Evolutionary conservation across 2,888 invertebrate genomes (phyloP), one percentile per base, ranked within the genome.

Genomic region (Watsonalla cultraria): DNA sequence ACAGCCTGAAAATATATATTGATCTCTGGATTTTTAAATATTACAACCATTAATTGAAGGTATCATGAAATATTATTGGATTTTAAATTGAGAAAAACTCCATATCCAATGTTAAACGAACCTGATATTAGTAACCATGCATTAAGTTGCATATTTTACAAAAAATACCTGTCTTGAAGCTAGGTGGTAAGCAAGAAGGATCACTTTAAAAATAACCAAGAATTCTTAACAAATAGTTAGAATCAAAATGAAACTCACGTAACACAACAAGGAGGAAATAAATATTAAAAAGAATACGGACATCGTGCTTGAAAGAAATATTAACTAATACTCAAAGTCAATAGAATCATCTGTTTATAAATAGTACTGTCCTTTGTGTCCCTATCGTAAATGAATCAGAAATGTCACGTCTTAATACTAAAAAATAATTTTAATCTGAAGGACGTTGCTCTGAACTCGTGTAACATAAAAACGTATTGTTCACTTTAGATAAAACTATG

Each of bases 321-420:
- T 37, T 13, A 14, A 13, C n/a, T 6, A 39, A 49, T 49, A 53
- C 56, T 14, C 58, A 51, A 49, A 54, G 45, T 14, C 54, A 50
- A 49, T 14, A 49, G 6, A 24, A 5, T 46, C 14, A n/a, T 8
- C 15, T 37, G 37, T 14, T 49, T 49, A 42, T 49, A 49, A 49
- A 49, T 49, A 49, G 14, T 54, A 54, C 54, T 52, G 51, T 8
- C 49, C 8, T 11, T 15, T 15, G 35, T 39, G 1, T 49, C 56
- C 65, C 55, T 57, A 56, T 59, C 57, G 51, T 58, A 55, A 61
- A 62, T 61, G 57, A 65, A 57, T 57, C 60, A 58, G 57, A 67
- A 68, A 70, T 66, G 78, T 78, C 84, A 84, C 84, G 84, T 84
- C 53, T 54, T 24, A 58, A 55, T 58, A 54, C 54, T 54, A 58